These are phyloP conservation scores for Halocaridina rubra DNA, from an alignment of 2,888 invertebrate species.

Conservation along the genomic window DNA sequence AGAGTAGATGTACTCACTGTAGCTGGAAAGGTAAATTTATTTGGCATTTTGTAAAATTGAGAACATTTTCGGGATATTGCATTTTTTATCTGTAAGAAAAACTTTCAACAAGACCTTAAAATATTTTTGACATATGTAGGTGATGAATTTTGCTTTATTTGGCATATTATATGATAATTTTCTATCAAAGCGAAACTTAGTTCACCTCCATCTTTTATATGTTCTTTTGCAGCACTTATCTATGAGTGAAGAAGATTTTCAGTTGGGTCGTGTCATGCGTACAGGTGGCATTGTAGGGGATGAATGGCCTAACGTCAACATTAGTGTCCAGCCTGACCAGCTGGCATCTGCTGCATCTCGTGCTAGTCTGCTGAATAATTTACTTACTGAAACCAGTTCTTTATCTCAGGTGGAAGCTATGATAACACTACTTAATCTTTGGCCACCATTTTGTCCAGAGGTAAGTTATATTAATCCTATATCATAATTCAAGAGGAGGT, in stretches of 20 bases:
- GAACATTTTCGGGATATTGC: too few relatives aligned
- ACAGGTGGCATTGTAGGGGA: conserved; percentile 38
- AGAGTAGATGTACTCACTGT: conserved; percentile 29
- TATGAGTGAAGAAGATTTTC: conserved; percentile 40
- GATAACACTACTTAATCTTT: conserved; percentile 37
- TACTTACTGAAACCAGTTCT: conserved; percentile 17
- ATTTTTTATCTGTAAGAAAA: too few relatives aligned
- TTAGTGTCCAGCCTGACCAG: background rate
- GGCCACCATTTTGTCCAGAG: conserved; percentile 48
- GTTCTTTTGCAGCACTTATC: conserved; percentile 23
- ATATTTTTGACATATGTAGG: too few relatives aligned
- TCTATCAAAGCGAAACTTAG: too few relatives aligned
- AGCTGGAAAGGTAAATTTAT: conserved; percentile 47
- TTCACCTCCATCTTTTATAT: background rate
- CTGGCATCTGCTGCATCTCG: conserved; percentile 29
- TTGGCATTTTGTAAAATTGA: too few relatives aligned
- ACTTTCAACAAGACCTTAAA: too few relatives aligned
- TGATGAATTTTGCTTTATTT: too few relatives aligned
- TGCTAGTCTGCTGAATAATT: background rate
- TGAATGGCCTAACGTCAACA: conserved; percentile 5
- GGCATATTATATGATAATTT: too few relatives aligned
- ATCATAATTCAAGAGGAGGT: too few relatives aligned
- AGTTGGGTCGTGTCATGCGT: conserved; percentile 35
- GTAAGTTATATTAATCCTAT: too few relatives aligned
- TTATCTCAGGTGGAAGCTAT: conserved; percentile 36